phyloP scores from a whole-genome alignment of 2,113 vertebrate genomes.

The Vicugna pacos region DNA sequence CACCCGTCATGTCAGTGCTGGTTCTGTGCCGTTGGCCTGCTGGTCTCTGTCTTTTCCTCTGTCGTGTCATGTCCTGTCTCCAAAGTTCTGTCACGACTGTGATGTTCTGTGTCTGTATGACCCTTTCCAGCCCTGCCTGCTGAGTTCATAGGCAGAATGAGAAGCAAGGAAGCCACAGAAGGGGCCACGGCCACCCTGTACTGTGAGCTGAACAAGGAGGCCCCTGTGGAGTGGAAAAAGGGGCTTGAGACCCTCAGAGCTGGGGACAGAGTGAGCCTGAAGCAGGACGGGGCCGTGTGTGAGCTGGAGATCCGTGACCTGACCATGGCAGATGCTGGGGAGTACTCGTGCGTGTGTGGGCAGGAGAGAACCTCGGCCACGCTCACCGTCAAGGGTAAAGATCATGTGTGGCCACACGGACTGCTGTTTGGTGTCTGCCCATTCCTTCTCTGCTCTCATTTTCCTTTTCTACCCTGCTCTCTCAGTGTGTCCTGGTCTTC shows the following conservation, averaged over 20 bases:
- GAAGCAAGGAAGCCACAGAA: too few relatives aligned
- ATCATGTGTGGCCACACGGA: too few relatives aligned
- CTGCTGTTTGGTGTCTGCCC: too few relatives aligned
- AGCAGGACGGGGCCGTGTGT: constrained; percentile 59
- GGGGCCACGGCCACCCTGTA: constrained; percentile 84
- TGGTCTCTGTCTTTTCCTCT: constrained; percentile 77
- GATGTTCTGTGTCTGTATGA: constrained; percentile 69
- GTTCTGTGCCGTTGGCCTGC: constrained; percentile 79
- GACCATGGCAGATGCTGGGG: constrained; percentile 89
- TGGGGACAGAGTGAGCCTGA: constrained; percentile 83
- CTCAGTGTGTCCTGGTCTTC: too few relatives aligned
- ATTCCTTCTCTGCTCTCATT: too few relatives aligned
- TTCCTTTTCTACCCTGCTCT: too few relatives aligned
- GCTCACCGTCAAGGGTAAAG: constrained; percentile 89
- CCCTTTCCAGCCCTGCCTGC: constrained; percentile 86
- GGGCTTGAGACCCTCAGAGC: constrained; percentile 78
- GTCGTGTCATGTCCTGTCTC: constrained; percentile 71
- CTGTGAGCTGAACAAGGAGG: constrained; percentile 90
- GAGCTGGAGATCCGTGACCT: constrained; percentile 89
- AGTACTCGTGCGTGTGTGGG: constrained; percentile 91
- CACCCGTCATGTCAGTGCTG: constrained; percentile 67
- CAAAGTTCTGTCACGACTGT: constrained; percentile 30
- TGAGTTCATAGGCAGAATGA: constrained; percentile 73
- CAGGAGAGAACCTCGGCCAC: constrained; percentile 88
- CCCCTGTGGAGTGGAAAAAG: constrained; percentile 90